Evolutionary conservation across 2,797 vertebrate species (phyloP), one percentile per base, ranked within the genome.

Genomic region (Anisognathus igniventris): DNA sequence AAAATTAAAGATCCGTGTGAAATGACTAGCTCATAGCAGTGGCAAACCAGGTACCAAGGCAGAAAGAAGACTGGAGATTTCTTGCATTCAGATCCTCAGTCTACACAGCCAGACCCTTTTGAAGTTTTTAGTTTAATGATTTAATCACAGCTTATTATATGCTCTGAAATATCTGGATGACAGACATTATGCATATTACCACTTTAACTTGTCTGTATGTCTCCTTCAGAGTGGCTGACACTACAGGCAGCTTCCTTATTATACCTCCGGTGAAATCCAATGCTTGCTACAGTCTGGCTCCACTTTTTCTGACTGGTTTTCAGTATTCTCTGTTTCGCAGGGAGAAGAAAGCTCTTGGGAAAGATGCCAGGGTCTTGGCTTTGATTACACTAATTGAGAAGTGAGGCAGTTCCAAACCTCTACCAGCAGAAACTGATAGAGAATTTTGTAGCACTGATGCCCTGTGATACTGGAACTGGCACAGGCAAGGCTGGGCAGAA

Each of bases 61-160:
- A 66, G 68, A 48, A 95, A 83, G 72, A 83, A 44, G 62, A 53
- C 40, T 58, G 35, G 58, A 72, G 61, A 78, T 84, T 91, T 94
- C 68, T 86, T 78, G 22, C 35, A 28, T 64, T 85, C 70, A 84
- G 47, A 78, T 84, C 62, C 51, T 86, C 56, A 56, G 47, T 65
- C 64, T 53, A 48, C 66, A 75, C 37, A 81, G 78, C 62, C 40
- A 93, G 57, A 66, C 54, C 56, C 25, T 57, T 93, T 75, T 88
- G 64, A 93, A 89, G 81, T 74, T 87, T 61, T 95, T 93, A 76
- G 62, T 86, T 72, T 93, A 92, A 92, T 91, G 73, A 72, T 86
- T 92, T 95, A 93, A 95, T 92, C 77, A 72, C 72, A 62, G 56
- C 18, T 93, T 93, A 88, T 82, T 77, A 89, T 64, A 85, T 71